Evolutionary conservation across 30 jellyfish, hydroid and myxozoan genomes (phyloP).

Genomic region (Turritopsis dohrnii): DNA sequence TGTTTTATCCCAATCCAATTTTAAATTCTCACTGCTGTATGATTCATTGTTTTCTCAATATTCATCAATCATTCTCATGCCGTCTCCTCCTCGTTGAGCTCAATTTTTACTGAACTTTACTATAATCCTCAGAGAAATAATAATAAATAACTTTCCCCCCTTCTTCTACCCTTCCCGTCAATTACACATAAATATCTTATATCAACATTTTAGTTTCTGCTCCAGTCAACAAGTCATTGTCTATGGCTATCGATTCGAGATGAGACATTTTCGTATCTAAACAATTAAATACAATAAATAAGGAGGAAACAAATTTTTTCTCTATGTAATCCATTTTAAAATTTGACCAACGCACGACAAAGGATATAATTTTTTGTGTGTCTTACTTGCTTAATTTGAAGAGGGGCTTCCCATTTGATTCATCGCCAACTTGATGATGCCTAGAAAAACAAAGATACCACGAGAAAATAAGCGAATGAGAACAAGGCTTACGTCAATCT

Average conservation of each 20-base stretch:
- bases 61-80: background rate
- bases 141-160: no score
- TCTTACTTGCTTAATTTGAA: slow-evolving; percentile 19
- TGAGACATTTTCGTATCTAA: background rate
- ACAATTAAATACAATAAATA: background rate
- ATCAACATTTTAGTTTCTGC: no score
- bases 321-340: background rate
- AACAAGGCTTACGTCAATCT: no score
- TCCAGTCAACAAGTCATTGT: background rate
- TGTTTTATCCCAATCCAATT: no score
- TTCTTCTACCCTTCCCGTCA: no score
- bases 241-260: slow-evolving; percentile 12
- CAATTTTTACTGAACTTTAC: background rate
- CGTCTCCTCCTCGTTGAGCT: no score
- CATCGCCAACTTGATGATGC: background rate
- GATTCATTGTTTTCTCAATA: no score
- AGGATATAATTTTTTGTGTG: background rate
- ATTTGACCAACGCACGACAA: background rate
- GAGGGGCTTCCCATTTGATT: background rate
- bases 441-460: background rate
- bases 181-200: no score
- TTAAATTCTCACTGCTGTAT: no score
- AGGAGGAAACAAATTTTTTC: background rate
- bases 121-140: background rate
- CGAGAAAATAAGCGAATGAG: no score